Evolutionary conservation across 2,888 invertebrate species (phyloP).

Genomic region (Vesta saturnalis): DNA sequence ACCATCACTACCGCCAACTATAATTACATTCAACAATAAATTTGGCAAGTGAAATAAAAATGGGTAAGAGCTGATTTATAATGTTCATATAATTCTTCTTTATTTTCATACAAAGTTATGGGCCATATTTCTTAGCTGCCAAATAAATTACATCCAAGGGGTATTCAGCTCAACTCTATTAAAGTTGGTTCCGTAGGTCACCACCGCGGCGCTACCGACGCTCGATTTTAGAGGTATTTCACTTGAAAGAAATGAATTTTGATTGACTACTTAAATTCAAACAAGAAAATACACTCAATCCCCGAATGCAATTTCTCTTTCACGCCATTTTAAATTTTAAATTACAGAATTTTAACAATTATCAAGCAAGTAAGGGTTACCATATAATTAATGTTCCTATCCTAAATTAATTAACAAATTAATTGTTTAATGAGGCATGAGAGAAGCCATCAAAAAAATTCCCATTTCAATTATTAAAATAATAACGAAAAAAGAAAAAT

Average conservation of each 20-base stretch:
- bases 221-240: slow-evolving; percentile 43
- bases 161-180: slow-evolving; percentile 63
- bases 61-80: slow-evolving; percentile 62
- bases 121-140: slow-evolving; percentile 63
- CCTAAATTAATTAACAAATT: too few relatives aligned
- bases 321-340: slow-evolving; percentile 15
- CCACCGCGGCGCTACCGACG: slow-evolving; percentile 52
- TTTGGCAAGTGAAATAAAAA: slow-evolving; percentile 59
- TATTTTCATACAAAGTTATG: slow-evolving; percentile 65
- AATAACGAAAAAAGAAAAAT: too few relatives aligned
- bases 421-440: too few relatives aligned
- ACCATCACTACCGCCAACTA: slow-evolving; percentile 22
- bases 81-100: slow-evolving; percentile 64
- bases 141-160: slow-evolving; percentile 63
- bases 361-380: too few relatives aligned
- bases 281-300: slow-evolving; percentile 41
- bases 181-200: slow-evolving; percentile 61
- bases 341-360: slow-evolving; percentile 21
- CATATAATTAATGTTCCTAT: too few relatives aligned
- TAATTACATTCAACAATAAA: slow-evolving; percentile 59
- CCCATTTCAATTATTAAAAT: too few relatives aligned
- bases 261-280: slow-evolving; percentile 41
- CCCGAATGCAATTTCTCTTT: slow-evolving; percentile 27
- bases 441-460: too few relatives aligned
- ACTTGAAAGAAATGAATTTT: slow-evolving; percentile 42